Evolutionary conservation across 2,797 vertebrate species (phyloP), one percentile per base, ranked within the genome.

Genomic region (Schizopygopsis malacanthus): DNA sequence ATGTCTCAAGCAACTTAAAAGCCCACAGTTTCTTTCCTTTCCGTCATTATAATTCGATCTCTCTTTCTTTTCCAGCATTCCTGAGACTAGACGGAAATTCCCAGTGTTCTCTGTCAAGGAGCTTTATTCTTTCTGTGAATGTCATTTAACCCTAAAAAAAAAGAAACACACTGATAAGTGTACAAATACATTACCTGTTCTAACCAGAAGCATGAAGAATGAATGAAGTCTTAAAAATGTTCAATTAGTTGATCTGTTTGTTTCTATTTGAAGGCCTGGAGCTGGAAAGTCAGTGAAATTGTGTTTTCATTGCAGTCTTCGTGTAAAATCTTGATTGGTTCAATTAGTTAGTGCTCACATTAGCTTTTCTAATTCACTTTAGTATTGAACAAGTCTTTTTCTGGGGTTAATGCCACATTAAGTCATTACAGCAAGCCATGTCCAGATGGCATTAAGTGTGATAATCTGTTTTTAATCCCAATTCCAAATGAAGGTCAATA

Each of bases 271-370:
- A 56, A 84, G 41, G 76, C 76, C 67, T 28, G 18, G 56, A 54
- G 59, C 70, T 63, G 71, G 45, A 75, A 81, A 72, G 8, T 84
- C 65, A 63, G 61, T 75, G 56, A 89, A 50, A 67, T 82, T 33
- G 52, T 54, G 37, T 39, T 79, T 83, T 59, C 50, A 77, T 47
- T 79, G 83, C 13, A 12, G 59, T 56, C 76, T 88, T 87, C 81
- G 33, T 79, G 85, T 86, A 81, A 87, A 85, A 39, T 63, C 45
- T 41, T 50, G 71, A 85, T 76, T 86, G 77, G 56, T 83, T 86
- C 81, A 82, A 88, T 88, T 85, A 83, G 87, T 71, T 87, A 75
- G 70, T 75, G 70, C 79, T 80, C 84, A 85, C 78, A 81, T 85
- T 85, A 85, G 87, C 83, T 83, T 78, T 73, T 79, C 81, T 88